Base-by-base conservation (phyloP, 2,113 vertebrate genomes). In the Hemicordylus capensis region DNA sequence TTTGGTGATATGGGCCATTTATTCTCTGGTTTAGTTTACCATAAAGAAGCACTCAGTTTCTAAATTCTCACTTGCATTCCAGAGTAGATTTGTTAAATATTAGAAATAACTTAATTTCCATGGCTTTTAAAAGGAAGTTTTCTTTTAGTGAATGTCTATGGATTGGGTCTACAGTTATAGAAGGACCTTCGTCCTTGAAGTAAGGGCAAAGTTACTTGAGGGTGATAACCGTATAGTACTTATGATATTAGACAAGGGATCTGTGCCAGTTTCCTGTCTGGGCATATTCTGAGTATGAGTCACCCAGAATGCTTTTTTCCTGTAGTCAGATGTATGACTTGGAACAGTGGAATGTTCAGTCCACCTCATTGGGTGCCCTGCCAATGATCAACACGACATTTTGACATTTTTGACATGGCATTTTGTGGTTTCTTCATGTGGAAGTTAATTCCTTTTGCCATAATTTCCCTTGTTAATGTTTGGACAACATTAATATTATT, bases 211-310 rank as follows among this genome's bases (percentile, higher is more conserved):
- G 85, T 92, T 95, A 90, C 90, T 89, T 67, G 93, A 94, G 89
- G 93, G 86, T 89, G 80, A 96, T 93, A 96, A 95, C 89, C 64
- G 80, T 85, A 93, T 28, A 59, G 26, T 85, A 70, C 74, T 87
- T 89, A 91, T 89, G 93, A 76, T 90, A 93, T 89, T 85, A 93
- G 91, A 89, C 87, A 89, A 93, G 63, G 91, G 89, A 94, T 91
- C 85, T 63, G 76, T 91, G 85, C 84, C 85, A 15, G 48, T 83
- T 84, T 93, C 87, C 79, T 94, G 89, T 81, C 88, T 93, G 85
- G 88, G 89, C 88, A 54, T 89, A 89, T 86, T 85, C 61, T 24
- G 69, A 51, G 58, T 26, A 28, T 93, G 85, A 91, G 87, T 94
- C 89, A 90, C 42, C 85, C 83, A 46, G 86, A 92, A 91, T 86